Percentiles rank a stretch among this genome's conserved stretches.
Conservation (phyloP, 1,140 invertebrate genomes). For the Harlomillsia oculata region DNA sequence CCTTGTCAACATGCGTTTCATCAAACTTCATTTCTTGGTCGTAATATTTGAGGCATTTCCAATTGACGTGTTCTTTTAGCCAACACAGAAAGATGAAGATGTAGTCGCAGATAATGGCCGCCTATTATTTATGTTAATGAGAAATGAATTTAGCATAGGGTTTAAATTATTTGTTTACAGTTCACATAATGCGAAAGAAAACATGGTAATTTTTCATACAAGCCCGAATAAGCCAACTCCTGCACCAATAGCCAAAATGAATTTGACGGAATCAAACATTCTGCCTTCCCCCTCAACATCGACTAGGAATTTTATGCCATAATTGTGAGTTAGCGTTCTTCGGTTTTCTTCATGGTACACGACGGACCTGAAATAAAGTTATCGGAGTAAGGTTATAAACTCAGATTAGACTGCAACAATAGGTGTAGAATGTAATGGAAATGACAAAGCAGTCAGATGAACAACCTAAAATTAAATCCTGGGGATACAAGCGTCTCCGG, state of each 20-base stretch:
- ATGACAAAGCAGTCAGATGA: not conserved
- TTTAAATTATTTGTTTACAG: not conserved
- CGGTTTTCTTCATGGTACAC: conserved; percentile 32
- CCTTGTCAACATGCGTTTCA: conserved; percentile 1
- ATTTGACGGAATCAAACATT: conserved; percentile 44
- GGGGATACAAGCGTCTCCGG: conserved; percentile 36
- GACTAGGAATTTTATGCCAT: conserved; percentile 47
- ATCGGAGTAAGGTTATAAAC: too few species aligned
- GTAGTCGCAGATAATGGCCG: conserved; percentile 17
- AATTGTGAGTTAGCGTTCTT: conserved; percentile 43
- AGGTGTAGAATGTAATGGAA: not conserved
- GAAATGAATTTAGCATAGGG: not conserved
- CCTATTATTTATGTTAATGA: conserved; percentile 4
- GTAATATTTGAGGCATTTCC: conserved; percentile 10
- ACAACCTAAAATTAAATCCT: conserved; percentile 43
- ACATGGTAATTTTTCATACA: conserved; percentile 38
- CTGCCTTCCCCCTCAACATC: conserved; percentile 44
- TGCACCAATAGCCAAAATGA: conserved; percentile 46
- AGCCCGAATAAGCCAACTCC: conserved; percentile 46
- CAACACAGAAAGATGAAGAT: conserved; percentile 18
- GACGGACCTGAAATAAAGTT: conserved; percentile 14
- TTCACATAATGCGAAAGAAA: too few species aligned
- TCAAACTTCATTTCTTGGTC: conserved; percentile 28
- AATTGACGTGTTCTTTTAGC: conserved; percentile 1
- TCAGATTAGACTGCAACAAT: too few species aligned